These are phyloP conservation scores for Danio kyathit DNA, from an alignment of 2,797 vertebrate genomes.

Conservation along the genomic window DNA sequence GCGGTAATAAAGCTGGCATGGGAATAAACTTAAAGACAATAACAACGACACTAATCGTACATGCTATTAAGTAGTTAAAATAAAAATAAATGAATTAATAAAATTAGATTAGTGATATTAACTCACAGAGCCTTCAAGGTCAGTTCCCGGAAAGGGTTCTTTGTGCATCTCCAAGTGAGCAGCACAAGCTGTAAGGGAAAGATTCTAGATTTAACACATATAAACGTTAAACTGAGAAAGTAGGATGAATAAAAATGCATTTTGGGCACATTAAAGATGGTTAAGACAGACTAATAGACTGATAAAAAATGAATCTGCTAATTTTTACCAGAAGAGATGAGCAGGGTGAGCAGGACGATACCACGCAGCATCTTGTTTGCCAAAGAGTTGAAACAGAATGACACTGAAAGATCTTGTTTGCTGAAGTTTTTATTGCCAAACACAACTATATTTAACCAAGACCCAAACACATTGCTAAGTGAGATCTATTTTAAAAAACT, in stretches of 20 bases:
- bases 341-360: neutral
- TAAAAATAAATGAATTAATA: too few relatives aligned
- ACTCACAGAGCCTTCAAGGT: constrained; percentile 23
- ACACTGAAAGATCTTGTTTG: neutral
- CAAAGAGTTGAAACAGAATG: neutral
- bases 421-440: neutral
- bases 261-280: neutral
- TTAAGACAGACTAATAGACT: neutral
- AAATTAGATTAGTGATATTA: neutral
- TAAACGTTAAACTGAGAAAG: neutral
- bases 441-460: neutral
- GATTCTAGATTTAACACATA: neutral
- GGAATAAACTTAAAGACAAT: too few relatives aligned
- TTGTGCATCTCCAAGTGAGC: neutral
- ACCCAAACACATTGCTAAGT: neutral
- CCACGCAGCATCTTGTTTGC: neutral
- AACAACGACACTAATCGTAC: too few relatives aligned
- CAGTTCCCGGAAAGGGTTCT: neutral
- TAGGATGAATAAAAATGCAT: too few relatives aligned
- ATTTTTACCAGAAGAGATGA: constrained; percentile 24
- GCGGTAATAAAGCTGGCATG: too few relatives aligned
- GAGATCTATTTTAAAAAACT: neutral
- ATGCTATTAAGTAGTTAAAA: too few relatives aligned
- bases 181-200: neutral
- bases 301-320: neutral